Evolutionary conservation across 2,797 vertebrate species (phyloP), one percentile per base, ranked within the genome.

Genomic region (Hyperoplus immaculatus): DNA sequence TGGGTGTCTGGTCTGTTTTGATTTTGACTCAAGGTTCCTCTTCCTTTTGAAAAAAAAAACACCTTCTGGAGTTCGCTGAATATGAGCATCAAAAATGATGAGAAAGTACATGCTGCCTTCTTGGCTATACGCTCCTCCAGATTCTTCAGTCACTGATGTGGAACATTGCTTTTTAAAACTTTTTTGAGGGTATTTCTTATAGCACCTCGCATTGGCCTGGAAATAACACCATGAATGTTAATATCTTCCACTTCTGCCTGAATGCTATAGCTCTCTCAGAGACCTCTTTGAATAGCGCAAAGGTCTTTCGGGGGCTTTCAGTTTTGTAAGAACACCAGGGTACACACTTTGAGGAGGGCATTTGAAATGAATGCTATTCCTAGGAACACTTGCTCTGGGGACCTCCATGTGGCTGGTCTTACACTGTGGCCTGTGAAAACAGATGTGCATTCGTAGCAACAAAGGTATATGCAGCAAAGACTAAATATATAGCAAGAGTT

Each of bases 201-300:
- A 39, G 61, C 41, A 21, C 72, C 70, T 66, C 54, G 39, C 36
- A 39, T 38, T 39, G 8, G 16, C 29, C 43, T 61, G 53, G 60
- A 85, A 29, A 81, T 77, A 78, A 81, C 70, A 80, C 68, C 55
- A 79, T 53, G 50, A 82, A 83, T 86, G 67, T 61, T 85, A 85
- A 89, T 79, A 76, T 85, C 65, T 78, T 53, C 77, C 63, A 49
- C 77, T 71, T 81, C 60, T 74, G 67, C 61, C 49, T 54, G 63
- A 87, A 78, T 38, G 50, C 50, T 38, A 21, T 38, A 21, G 64
- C 68, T 69, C 61, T 85, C 47, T 70, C 18, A 36, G 45, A 46
- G 67, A 82, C 51, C 58, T 77, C 71, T 87, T 82, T 77, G 72
- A 87, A 82, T 77, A 76, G 62, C 51, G 38, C 41, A 5, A 6